Percentiles rank a stretch among this genome's conserved stretches.
Conservation (phyloP, 2,888 invertebrate genomes). For the Pristionchus maxplancki region DNA sequence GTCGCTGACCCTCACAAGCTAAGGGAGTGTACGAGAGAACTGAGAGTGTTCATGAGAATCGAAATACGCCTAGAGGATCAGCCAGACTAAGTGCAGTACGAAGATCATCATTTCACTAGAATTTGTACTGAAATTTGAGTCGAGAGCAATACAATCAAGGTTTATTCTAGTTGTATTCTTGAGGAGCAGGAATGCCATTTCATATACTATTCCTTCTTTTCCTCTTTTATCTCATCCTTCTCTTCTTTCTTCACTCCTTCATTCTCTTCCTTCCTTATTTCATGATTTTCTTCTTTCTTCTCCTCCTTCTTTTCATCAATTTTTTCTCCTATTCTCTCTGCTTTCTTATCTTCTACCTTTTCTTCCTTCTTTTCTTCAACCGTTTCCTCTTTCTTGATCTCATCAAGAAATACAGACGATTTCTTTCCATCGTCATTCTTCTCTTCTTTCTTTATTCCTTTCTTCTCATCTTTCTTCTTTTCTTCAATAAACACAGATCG, state of each 20-base stretch:
- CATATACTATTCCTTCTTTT: not conserved
- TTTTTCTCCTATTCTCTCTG: not conserved
- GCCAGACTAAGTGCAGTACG: too few species aligned
- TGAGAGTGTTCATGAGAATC: not conserved
- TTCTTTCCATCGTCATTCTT: not conserved
- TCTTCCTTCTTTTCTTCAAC: not conserved
- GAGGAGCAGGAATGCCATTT: not conserved
- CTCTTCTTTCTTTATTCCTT: not conserved
- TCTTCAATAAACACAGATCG: not conserved
- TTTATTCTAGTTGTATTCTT: not conserved
- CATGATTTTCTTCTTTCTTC: not conserved
- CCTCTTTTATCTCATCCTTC: not conserved
- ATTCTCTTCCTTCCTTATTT: not conserved
- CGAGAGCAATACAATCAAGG: not conserved
- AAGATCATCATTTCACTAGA: too few species aligned
- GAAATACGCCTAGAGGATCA: not conserved
- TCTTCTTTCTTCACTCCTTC: not conserved
- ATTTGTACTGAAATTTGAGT: too few species aligned
- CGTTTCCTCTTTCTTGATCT: not conserved
- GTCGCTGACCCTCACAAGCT: not conserved
- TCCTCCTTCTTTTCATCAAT: not conserved
- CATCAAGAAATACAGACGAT: not conserved
- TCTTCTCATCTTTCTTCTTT: conserved; percentile 1
- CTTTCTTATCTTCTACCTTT: not conserved
- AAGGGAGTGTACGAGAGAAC: not conserved